A percentile compares a stretch with the other conserved stretches of the same genome.
These are phyloP conservation scores for Erethizon dorsatum DNA, from an alignment of 2,797 vertebrate species.

Conservation along the genomic window DNA sequence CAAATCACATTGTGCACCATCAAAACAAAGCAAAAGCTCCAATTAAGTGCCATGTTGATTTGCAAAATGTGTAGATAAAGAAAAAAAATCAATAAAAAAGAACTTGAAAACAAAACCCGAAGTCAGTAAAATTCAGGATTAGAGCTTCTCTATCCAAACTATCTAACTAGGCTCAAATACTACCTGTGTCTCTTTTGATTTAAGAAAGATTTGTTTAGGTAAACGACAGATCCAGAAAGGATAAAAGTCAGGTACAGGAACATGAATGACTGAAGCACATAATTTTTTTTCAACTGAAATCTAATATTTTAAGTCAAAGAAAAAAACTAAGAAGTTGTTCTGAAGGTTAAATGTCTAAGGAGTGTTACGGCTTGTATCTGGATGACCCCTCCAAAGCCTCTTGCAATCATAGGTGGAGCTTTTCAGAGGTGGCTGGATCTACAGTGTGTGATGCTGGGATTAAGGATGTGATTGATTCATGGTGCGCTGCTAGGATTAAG, in stretches of 20 bases:
- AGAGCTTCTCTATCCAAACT: background rate
- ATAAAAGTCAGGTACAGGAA: background rate
- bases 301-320: background rate
- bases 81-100: constrained; percentile 44
- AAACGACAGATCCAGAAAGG: background rate
- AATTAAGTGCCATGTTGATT: background rate
- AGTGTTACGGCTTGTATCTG: background rate
- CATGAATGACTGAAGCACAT: background rate
- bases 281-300: constrained; percentile 33
- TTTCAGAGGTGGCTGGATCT: background rate
- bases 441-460: background rate
- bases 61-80: background rate
- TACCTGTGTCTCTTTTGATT: background rate
- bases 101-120: background rate
- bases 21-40: background rate
- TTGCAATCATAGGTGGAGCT: background rate
- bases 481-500: background rate
- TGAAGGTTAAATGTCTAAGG: background rate
- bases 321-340: background rate
- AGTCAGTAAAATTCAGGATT: background rate
- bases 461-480: background rate
- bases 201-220: background rate
- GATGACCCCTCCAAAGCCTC: background rate
- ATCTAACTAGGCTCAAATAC: background rate
- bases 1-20: background rate